phyloP scores from a whole-genome alignment of 2,888 invertebrate species.

The Drosophila buzzatii region DNA sequence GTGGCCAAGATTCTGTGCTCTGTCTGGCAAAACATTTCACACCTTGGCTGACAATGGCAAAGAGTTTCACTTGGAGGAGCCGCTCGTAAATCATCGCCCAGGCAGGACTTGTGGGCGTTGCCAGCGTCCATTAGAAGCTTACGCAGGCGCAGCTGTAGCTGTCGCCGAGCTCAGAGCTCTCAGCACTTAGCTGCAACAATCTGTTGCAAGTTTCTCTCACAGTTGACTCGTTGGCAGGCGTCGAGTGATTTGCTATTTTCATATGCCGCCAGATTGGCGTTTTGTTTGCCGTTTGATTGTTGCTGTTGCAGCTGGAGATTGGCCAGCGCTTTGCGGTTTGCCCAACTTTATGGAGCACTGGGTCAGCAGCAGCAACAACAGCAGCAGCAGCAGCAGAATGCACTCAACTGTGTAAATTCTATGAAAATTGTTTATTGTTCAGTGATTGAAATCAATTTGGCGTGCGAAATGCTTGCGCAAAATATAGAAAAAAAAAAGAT shows the following conservation, averaged over 20 bases:
- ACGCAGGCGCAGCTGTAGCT: constrained; percentile 73
- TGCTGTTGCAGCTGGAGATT: constrained; percentile 48
- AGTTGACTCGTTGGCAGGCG: constrained; percentile 61
- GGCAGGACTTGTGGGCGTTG: constrained; percentile 68
- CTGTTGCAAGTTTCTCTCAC: constrained; percentile 44
- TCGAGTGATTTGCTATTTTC: constrained; percentile 64
- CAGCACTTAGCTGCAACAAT: constrained; percentile 4
- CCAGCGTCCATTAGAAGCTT: constrained; percentile 77
- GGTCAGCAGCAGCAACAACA: constrained; percentile 48
- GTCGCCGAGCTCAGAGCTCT: constrained; percentile 13
- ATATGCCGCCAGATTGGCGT: constrained; percentile 60
- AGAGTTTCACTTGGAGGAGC: constrained; percentile 56
- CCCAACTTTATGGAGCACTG: constrained; percentile 65
- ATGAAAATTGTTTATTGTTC: constrained; percentile 73
- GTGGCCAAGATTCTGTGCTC: constrained; percentile 40
- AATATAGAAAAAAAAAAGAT: not conserved
- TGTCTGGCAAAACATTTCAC: constrained; percentile 47
- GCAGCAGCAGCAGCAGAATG: constrained; percentile 19
- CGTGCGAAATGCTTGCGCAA: constrained; percentile 45
- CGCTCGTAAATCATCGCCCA: constrained; percentile 71
- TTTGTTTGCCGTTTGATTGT: constrained; percentile 61
- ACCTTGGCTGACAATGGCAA: constrained; percentile 14
- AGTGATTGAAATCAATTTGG: constrained; percentile 74
- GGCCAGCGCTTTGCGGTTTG: constrained; percentile 45
- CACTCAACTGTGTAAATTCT: constrained; percentile 73